These are phyloP conservation scores for Spialia ferax DNA, from an alignment of 2,888 invertebrate genomes.

Conservation along the genomic window DNA sequence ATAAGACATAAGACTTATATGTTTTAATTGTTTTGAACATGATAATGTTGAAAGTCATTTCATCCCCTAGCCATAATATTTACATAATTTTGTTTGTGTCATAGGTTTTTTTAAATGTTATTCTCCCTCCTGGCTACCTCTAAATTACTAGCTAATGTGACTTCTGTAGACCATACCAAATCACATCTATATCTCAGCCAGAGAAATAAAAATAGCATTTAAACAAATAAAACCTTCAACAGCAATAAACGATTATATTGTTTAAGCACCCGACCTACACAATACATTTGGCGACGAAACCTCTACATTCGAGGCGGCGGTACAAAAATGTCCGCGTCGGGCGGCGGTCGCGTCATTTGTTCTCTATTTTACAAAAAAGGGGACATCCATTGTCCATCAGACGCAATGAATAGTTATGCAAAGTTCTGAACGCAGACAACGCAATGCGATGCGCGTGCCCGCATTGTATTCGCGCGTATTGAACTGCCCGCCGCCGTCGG, in stretches of 20 bases:
- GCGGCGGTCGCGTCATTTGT: constrained; percentile 46
- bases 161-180: too few species aligned
- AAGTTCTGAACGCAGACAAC: constrained; percentile 70
- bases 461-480: constrained; percentile 73
- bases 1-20: too few species aligned
- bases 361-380: constrained; percentile 46
- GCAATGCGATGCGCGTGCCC: constrained; percentile 64
- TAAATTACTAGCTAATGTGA: too few species aligned
- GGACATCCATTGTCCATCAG: constrained; percentile 73
- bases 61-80: too few species aligned
- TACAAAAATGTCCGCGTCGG: constrained; percentile 37
- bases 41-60: too few species aligned
- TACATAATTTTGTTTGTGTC: too few species aligned
- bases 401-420: constrained; percentile 71
- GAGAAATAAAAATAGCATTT: too few species aligned
- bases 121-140: too few species aligned
- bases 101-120: too few species aligned
- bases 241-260: not conserved
- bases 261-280: constrained; percentile 24
- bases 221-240: not conserved
- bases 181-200: too few species aligned
- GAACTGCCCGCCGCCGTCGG: constrained; percentile 63
- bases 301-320: constrained; percentile 21
- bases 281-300: constrained; percentile 30
- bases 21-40: too few species aligned